Conservation (phyloP, 1,140 invertebrate genomes). For the Drosophila simulans region DNA sequence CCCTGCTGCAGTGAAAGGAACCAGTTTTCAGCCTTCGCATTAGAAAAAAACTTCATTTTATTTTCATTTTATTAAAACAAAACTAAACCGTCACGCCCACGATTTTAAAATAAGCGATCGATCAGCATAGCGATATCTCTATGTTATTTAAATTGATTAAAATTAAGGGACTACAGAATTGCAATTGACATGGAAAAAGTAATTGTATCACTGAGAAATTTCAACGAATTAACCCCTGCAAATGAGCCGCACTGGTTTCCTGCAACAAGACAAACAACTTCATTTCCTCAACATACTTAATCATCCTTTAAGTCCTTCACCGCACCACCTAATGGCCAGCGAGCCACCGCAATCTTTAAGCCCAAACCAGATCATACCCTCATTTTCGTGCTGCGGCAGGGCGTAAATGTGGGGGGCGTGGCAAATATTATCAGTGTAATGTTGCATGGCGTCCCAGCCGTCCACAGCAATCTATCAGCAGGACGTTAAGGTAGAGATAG, state of each 20-base stretch:
- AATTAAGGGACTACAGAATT: no score
- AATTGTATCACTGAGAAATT: no score
- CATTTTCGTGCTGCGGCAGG: conserved; percentile 26
- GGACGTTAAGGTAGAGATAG: conserved; percentile 15
- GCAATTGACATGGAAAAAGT: no score
- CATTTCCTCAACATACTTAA: conserved; percentile 10
- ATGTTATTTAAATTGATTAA: no score
- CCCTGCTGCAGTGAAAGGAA: no score
- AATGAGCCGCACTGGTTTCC: no score
- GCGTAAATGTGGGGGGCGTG: conserved; percentile 28
- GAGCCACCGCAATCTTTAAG: conserved; percentile 27
- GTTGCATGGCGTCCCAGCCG: conserved; percentile 55
- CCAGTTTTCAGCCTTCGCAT: no score
- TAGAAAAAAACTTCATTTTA: no score
- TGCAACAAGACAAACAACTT: neutral
- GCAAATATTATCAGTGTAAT: conserved; percentile 72
- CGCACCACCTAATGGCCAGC: conserved; percentile 18
- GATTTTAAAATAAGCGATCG: no score
- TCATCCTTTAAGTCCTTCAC: conserved; percentile 21
- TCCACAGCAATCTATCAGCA: conserved; percentile 56
- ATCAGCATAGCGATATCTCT: no score
- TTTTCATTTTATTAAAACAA: no score
- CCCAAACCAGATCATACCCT: conserved; percentile 15
- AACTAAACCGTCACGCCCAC: no score
- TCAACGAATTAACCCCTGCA: neutral